A percentile compares a stretch with the other conserved stretches of the same genome.
phyloP scores from a whole-genome alignment of 2,797 vertebrate species.

The Oreochromis grahami region DNA sequence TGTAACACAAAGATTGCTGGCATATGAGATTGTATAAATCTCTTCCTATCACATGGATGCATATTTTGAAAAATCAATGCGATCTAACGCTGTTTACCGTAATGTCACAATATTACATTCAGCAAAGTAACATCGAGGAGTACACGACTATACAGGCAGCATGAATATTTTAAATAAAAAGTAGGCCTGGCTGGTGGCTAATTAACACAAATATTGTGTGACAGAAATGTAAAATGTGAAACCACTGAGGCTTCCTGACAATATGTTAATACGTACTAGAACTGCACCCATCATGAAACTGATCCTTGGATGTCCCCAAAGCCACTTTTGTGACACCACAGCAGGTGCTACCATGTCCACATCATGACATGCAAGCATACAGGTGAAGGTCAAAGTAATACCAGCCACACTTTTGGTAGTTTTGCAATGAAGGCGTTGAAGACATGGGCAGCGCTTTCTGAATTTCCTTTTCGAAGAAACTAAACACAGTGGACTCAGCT shows the following conservation, averaged over 20 bases:
- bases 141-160: neutral
- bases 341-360: neutral
- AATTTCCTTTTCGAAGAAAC: constrained; percentile 19
- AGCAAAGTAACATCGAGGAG: neutral
- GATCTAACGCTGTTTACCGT: neutral
- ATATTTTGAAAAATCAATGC: constrained; percentile 6
- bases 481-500: constrained; percentile 53
- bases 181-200: neutral
- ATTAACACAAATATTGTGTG: constrained; percentile 1
- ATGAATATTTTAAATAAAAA: neutral
- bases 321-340: neutral
- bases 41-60: neutral
- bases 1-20: constrained; percentile 28
- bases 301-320: neutral
- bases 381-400: neutral
- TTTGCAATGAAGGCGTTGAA: constrained; percentile 1
- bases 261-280: neutral
- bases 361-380: neutral
- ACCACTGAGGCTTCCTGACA: neutral
- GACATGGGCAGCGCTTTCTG: constrained; percentile 16
- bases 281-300: neutral
- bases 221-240: neutral
- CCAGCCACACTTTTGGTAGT: neutral
- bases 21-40: constrained; percentile 12
- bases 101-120: neutral